These are phyloP conservation scores for Donacobius atricapilla DNA, from an alignment of 2,113 vertebrate genomes.

Conservation along the genomic window DNA sequence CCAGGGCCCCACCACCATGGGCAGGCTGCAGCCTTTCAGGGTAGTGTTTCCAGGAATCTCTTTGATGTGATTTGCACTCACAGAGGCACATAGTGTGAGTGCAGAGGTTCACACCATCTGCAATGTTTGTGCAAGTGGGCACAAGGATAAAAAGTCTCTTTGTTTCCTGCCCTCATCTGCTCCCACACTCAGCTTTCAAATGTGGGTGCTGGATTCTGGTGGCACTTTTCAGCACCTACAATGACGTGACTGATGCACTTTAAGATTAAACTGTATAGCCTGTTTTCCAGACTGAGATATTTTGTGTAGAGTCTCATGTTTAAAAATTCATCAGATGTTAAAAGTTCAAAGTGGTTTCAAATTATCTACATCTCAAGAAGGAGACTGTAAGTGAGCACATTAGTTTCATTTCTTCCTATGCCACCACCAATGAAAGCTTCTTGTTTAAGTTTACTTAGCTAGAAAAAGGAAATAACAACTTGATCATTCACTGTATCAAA, in stretches of 20 bases:
- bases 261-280: neutral
- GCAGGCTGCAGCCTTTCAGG: neutral
- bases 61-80: conserved; percentile 28
- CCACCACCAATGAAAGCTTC: neutral
- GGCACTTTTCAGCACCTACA: neutral
- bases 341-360: neutral
- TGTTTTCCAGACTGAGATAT: neutral
- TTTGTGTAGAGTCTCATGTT: neutral
- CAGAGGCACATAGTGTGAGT: neutral
- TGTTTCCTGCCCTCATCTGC: neutral
- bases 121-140: neutral
- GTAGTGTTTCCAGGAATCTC: neutral
- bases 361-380: neutral
- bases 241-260: neutral
- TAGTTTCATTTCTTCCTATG: neutral
- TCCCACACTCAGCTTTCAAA: conserved; percentile 7
- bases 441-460: neutral
- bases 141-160: neutral
- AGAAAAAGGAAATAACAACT: neutral
- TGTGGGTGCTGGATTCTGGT: conserved; percentile 1
- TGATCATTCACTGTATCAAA: neutral
- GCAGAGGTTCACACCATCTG: neutral
- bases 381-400: neutral
- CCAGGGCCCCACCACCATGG: neutral
- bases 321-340: neutral